Evolutionary conservation across 2,113 vertebrate genomes (phyloP).

Genomic region (Promerops cafer): DNA sequence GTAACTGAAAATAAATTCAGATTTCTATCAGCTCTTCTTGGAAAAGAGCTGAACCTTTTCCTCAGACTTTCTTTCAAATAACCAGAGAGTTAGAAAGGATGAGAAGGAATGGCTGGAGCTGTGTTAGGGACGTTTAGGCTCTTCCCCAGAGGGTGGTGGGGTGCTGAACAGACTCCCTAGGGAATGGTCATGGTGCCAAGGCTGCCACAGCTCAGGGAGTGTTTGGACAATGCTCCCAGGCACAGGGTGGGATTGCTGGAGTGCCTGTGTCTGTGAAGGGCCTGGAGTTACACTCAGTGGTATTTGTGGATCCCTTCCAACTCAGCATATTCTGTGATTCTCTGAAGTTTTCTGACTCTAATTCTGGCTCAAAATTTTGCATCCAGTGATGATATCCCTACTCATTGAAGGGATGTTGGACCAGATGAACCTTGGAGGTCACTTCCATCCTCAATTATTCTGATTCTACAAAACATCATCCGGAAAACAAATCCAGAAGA

Average conservation of each 20-base stretch:
- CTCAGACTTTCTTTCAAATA: background rate
- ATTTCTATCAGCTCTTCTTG: background rate
- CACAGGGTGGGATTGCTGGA: background rate
- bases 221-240: background rate
- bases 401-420: background rate
- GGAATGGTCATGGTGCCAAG: rapidly evolving
- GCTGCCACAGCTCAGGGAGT: background rate
- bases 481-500: background rate
- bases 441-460: background rate
- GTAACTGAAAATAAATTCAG: background rate
- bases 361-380: background rate
- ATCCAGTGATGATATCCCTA: background rate
- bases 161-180: background rate
- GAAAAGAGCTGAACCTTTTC: background rate
- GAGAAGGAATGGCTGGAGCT: background rate
- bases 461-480: background rate
- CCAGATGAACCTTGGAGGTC: background rate
- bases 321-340: background rate
- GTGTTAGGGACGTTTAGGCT: background rate
- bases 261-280: background rate
- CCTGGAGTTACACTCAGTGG: background rate
- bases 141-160: background rate
- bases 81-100: background rate
- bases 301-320: background rate
- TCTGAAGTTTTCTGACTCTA: background rate